phyloP scores from a whole-genome alignment of 2,888 invertebrate genomes.

The Synanthedon andrenaeformis region DNA sequence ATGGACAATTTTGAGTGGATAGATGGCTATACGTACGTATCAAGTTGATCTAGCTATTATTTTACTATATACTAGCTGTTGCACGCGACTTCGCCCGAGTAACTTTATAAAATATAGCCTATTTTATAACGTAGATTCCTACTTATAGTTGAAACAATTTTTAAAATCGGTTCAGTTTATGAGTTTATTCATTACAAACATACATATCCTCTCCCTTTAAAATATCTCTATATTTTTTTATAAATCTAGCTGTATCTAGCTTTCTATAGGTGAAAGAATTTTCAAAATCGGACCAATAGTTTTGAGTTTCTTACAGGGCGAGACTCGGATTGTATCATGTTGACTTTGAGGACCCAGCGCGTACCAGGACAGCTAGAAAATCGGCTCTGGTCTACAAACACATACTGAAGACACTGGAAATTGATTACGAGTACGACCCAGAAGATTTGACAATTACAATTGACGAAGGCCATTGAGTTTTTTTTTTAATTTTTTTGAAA shows the following conservation, averaged over 20 bases:
- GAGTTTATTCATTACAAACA: no score
- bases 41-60: neutral
- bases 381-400: slow-evolving; percentile 9
- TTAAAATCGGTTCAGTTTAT: no score
- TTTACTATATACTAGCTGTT: neutral
- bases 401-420: slow-evolving; percentile 50
- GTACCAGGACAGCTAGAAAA: slow-evolving; percentile 6
- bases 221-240: no score
- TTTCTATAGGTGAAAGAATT: no score
- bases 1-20: slow-evolving; percentile 71
- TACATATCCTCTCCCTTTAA: no score
- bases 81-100: no score
- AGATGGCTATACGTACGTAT: slow-evolving; percentile 50
- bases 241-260: no score
- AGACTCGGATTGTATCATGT: slow-evolving; percentile 7
- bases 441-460: slow-evolving; percentile 31
- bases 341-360: slow-evolving; percentile 6
- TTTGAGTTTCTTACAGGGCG: no score
- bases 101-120: no score
- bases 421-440: slow-evolving; percentile 34
- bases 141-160: no score
- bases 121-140: no score
- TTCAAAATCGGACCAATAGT: no score
- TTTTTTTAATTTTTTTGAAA: neutral
- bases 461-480: slow-evolving; percentile 25